Percentiles rank a stretch among this genome's conserved stretches.
Conservation (phyloP, 1,140 invertebrate species). For the Monomorium pharaonis region DNA sequence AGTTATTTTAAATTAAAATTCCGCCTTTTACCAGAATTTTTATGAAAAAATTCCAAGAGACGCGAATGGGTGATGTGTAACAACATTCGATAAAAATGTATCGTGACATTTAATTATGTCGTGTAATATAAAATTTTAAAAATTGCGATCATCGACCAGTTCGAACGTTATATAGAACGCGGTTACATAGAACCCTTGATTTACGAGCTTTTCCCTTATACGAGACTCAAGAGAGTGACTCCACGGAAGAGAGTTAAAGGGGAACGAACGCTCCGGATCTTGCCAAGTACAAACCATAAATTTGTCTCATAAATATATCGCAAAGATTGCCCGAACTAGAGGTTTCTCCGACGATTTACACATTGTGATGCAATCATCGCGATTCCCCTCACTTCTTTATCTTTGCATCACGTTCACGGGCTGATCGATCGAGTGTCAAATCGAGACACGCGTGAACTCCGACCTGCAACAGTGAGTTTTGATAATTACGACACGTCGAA, state of each 20-base stretch:
- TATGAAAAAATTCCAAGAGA: background rate
- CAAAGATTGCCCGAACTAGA: slow-evolving; percentile 4
- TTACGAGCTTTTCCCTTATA: slow-evolving; percentile 60
- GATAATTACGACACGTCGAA: background rate
- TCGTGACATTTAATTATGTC: background rate
- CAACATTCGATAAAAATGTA: background rate
- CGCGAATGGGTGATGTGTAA: background rate
- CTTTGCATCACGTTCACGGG: background rate
- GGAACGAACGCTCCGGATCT: background rate
- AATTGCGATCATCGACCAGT: background rate
- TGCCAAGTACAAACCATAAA: slow-evolving; percentile 31
- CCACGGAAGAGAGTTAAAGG: slow-evolving; percentile 35
- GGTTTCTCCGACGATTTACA: slow-evolving; percentile 49
- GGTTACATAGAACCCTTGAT: slow-evolving; percentile 27
- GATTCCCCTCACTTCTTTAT: background rate
- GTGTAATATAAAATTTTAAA: background rate
- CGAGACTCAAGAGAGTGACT: slow-evolving; percentile 45
- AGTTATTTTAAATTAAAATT: background rate
- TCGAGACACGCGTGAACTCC: background rate
- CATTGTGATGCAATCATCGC: slow-evolving; percentile 47
- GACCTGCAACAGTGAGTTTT: background rate
- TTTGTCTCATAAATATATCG: slow-evolving; percentile 51
- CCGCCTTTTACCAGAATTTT: background rate
- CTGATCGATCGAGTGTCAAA: background rate
- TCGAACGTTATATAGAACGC: background rate